Conservation (phyloP, 2,797 vertebrate species). For the Vespertilio murinus region DNA sequence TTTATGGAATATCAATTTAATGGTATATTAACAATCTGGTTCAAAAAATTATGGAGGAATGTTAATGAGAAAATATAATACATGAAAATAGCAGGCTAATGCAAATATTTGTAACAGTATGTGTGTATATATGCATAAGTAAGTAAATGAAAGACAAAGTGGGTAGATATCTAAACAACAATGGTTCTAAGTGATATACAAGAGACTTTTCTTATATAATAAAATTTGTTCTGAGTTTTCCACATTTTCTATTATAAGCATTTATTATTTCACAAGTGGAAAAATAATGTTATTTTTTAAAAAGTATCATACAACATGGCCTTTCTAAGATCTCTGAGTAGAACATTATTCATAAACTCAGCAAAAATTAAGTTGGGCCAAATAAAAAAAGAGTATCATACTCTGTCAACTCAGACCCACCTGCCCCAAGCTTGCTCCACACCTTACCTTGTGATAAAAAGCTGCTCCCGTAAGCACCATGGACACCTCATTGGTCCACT, state of each 20-base stretch:
- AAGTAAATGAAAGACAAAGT: background rate
- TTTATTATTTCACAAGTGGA: background rate
- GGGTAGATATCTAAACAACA: background rate
- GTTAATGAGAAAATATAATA: background rate
- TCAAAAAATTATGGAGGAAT: conserved; percentile 1
- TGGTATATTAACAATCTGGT: background rate
- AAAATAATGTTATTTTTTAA: background rate
- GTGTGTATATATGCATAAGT: background rate
- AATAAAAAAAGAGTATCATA: background rate
- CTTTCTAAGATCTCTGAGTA: background rate
- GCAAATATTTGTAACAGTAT: background rate
- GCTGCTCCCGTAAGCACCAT: conserved; percentile 99
- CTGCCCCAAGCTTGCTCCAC: background rate
- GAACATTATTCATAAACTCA: background rate
- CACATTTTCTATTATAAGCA: background rate
- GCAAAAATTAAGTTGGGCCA: background rate
- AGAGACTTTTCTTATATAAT: background rate
- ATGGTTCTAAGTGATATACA: background rate
- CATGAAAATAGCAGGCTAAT: background rate
- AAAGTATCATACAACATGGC: background rate
- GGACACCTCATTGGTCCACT: conserved; percentile 99
- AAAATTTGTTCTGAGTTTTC: background rate
- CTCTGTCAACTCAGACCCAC: background rate
- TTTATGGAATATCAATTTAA: background rate
- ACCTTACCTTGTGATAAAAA: conserved; percentile 97